Conservation (phyloP, 2,888 invertebrate genomes). For the Eristalis tenax region DNA sequence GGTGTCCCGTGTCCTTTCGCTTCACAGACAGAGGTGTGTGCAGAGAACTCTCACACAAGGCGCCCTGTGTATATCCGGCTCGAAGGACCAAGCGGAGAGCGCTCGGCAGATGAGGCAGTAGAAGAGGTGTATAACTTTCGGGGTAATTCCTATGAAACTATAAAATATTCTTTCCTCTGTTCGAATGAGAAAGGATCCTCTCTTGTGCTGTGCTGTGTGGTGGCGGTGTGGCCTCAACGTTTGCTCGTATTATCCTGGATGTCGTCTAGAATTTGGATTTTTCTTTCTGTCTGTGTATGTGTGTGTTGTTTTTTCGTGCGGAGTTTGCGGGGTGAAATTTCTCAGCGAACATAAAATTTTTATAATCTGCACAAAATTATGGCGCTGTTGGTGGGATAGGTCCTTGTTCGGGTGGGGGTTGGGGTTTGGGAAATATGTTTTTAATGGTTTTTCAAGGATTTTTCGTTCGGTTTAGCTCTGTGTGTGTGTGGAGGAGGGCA, state of each 20-base stretch:
- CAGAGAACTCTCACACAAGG: conserved; percentile 41
- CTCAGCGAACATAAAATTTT: conserved; percentile 66
- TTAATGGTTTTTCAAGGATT: conserved; percentile 72
- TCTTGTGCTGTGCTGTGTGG: not conserved
- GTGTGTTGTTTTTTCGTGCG: conserved; percentile 18
- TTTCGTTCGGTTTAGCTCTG: conserved; percentile 35
- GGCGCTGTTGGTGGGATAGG: conserved; percentile 25
- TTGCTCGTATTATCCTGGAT: conserved; percentile 57
- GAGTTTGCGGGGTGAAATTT: conserved; percentile 57
- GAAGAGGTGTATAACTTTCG: conserved; percentile 39
- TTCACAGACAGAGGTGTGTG: conserved; percentile 43
- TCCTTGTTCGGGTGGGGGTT: not conserved
- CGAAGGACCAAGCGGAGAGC: conserved; percentile 43
- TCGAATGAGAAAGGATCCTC: conserved; percentile 50
- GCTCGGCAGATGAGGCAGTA: not conserved
- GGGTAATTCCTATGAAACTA: conserved; percentile 70
- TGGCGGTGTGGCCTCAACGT: not conserved
- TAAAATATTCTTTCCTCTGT: conserved; percentile 58
- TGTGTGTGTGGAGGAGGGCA: not conserved
- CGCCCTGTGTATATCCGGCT: conserved; percentile 14
- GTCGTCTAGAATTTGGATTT: conserved; percentile 67
- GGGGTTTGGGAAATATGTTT: conserved; percentile 66
- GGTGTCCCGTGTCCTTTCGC: conserved; percentile 43
- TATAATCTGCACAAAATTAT: conserved; percentile 71
- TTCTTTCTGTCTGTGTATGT: not conserved